These are phyloP conservation scores for Pachyramphus minor DNA, from an alignment of 2,113 vertebrate genomes.

Conservation along the genomic window DNA sequence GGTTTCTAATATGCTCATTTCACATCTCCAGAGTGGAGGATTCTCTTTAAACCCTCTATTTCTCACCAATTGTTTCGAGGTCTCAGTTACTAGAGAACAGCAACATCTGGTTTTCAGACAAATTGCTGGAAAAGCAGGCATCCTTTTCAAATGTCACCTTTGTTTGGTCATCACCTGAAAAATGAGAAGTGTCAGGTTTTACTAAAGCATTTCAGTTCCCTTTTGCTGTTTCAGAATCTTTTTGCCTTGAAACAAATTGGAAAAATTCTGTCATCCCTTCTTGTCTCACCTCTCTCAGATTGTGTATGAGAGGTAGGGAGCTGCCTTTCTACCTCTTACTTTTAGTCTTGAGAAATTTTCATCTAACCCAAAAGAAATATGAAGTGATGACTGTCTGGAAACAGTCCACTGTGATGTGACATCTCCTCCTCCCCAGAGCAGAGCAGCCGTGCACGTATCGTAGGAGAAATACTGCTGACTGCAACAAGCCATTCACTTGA, in stretches of 20 bases:
- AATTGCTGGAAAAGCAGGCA: neutral
- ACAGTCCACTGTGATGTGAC: neutral
- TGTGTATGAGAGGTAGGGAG: neutral
- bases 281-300: neutral
- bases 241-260: neutral
- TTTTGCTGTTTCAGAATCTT: neutral
- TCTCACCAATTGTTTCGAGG: neutral
- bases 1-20: neutral
- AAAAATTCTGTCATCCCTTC: neutral
- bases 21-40: neutral
- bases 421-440: neutral
- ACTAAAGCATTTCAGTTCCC: neutral
- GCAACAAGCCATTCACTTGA: neutral
- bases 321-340: neutral
- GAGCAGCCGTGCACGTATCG: neutral
- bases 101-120: neutral
- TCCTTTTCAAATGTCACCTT: neutral
- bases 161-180: neutral
- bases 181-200: neutral
- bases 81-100: neutral
- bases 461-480: neutral
- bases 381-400: neutral
- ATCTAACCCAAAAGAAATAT: neutral
- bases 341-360: neutral
- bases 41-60: neutral